Base-by-base conservation (phyloP, 2,797 vertebrate genomes). In the Uromys caudimaculatus region DNA sequence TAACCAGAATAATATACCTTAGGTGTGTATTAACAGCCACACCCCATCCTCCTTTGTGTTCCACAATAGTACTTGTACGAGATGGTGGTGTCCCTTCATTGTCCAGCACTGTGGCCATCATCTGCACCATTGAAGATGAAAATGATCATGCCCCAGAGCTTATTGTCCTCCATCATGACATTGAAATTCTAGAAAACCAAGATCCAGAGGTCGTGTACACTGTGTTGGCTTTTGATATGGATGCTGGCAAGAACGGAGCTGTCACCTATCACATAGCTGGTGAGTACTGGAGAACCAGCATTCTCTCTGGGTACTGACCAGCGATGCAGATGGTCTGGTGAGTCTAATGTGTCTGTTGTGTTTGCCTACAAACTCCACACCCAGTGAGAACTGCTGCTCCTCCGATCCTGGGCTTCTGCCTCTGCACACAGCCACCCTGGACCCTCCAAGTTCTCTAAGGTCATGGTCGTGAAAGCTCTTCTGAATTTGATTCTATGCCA, bases 131-230 rank as follows among this genome's bases (percentile, higher is more conserved):
- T 58, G 98, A 99, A 97, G 99, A 99, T 6, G 99, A 99, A 97
- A 99, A 99, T 0, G 99, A 99, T 97, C 99, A 99, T 35, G 90
- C 98, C 58, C 99, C 99, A 1, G 97, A 94, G 29, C 99, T 99
- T 97, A 98, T 99, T 96, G 98, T 99, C 98, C 97, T 98, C 0
- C 82, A 96, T 23, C 98, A 98, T 95, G 98, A 98, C 96, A 98
- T 99, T 91, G 97, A 96, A 96, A 96, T 99, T 97, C 98, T 98
- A 52, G 99, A 99, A 98, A 99, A 99, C 98, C 99, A 99, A 54
- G 98, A 98, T 12, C 99, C 99, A 16, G 98, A 98, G 79, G 81
- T 99, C 4, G 29, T 99, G 95, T 98, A 99, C 78, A 97, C 98
- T 4, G 89, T 98, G 54, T 95, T 93, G 97, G 99, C 99, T 95